These are phyloP conservation scores for Syngnathus floridae DNA, from an alignment of 2,113 vertebrate species.

Conservation along the genomic window DNA sequence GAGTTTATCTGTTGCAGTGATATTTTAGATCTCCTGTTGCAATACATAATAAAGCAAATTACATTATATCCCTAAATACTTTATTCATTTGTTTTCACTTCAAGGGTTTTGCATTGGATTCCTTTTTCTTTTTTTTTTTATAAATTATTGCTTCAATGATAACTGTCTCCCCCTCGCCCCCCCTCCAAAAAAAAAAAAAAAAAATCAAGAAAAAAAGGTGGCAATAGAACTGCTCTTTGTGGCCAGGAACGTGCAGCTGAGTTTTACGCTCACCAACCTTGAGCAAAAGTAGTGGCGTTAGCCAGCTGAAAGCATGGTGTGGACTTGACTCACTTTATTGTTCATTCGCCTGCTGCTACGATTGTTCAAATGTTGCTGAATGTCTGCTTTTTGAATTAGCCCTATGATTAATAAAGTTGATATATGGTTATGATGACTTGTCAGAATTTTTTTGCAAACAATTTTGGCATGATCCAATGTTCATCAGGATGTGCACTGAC, in stretches of 20 bases:
- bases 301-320: conserved; percentile 68
- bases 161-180: neutral
- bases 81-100: conserved; percentile 34
- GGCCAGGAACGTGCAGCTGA: conserved; percentile 43
- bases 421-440: conserved; percentile 20
- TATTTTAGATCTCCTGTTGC: conserved; percentile 49
- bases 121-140: conserved; percentile 27
- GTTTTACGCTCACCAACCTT: conserved; percentile 33
- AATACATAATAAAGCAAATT: conserved; percentile 64
- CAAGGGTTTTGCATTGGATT: conserved; percentile 31
- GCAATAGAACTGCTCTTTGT: conserved; percentile 10
- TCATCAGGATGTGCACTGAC: too few species aligned
- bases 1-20: conserved; percentile 58
- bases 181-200: neutral
- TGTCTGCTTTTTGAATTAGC: conserved; percentile 73
- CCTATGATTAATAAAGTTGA: conserved; percentile 70
- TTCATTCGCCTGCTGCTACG: conserved; percentile 65
- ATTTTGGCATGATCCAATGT: conserved; percentile 15
- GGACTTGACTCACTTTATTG: conserved; percentile 59
- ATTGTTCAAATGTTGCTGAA: conserved; percentile 74
- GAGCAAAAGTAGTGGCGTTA: conserved; percentile 40
- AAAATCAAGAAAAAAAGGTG: neutral
- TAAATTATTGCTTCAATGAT: neutral
- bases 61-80: conserved; percentile 53
- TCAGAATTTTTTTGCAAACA: conserved; percentile 35